These are phyloP conservation scores for Brienomyrus longianalis DNA, from an alignment of 2,113 vertebrate genomes.

Conservation along the genomic window DNA sequence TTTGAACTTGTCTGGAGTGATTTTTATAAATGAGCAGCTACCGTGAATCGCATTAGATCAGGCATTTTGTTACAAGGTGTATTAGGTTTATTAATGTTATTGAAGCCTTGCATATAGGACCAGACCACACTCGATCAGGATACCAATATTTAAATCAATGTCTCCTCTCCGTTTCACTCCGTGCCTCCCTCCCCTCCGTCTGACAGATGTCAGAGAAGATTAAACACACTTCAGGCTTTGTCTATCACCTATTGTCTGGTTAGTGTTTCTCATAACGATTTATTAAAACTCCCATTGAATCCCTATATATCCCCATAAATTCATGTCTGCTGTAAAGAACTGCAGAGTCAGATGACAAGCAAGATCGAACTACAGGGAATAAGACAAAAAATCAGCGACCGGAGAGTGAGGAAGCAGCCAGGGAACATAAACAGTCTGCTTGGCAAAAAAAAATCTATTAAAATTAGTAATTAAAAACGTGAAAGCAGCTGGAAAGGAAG, in stretches of 20 bases:
- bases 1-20: neutral
- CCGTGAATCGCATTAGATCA: neutral
- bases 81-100: neutral
- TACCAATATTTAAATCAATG: neutral
- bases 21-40: neutral
- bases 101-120: neutral
- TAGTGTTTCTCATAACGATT: slow-evolving; percentile 4
- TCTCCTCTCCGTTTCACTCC: neutral
- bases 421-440: neutral
- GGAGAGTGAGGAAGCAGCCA: neutral
- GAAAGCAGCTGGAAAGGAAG: neutral
- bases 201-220: neutral
- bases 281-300: neutral
- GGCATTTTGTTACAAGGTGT: neutral
- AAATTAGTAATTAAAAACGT: neutral
- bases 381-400: neutral
- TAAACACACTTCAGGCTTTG: neutral
- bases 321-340: neutral
- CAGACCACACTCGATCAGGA: neutral
- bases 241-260: neutral
- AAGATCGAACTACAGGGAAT: neutral
- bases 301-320: neutral
- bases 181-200: neutral
- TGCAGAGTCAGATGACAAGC: neutral
- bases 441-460: neutral